A percentile compares a stretch with the other conserved stretches of the same genome.
phyloP scores from a whole-genome alignment of 2,888 invertebrate species.

The Sinopyrophorus schimmeli region DNA sequence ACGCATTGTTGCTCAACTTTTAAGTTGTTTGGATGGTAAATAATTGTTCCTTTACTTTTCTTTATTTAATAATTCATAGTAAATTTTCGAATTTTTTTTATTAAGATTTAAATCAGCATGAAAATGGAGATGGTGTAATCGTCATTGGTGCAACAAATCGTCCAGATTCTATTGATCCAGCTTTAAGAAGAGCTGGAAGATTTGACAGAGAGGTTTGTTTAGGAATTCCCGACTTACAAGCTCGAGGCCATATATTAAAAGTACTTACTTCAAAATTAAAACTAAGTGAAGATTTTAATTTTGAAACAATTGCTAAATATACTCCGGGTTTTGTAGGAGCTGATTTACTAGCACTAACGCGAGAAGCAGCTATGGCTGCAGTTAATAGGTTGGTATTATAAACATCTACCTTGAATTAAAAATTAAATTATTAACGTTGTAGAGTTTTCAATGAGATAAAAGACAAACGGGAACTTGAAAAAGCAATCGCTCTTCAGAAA shows the following conservation, averaged over 20 bases:
- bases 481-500: slow-evolving; percentile 36
- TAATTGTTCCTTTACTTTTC: slow-evolving; percentile 33
- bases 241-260: slow-evolving; percentile 77
- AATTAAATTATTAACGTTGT: slow-evolving; percentile 3
- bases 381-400: slow-evolving; percentile 65
- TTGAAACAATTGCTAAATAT: slow-evolving; percentile 73
- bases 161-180: slow-evolving; percentile 90
- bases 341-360: slow-evolving; percentile 82
- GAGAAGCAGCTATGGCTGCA: slow-evolving; percentile 87
- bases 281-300: slow-evolving; percentile 71
- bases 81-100: slow-evolving; percentile 3
- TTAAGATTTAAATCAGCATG: slow-evolving; percentile 57
- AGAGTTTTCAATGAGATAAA: slow-evolving; percentile 52
- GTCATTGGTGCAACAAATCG: slow-evolving; percentile 96
- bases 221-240: slow-evolving; percentile 87
- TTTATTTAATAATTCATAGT: slow-evolving; percentile 9
- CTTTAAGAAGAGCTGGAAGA: slow-evolving; percentile 86
- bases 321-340: slow-evolving; percentile 98
- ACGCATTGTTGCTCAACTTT: slow-evolving; percentile 89
- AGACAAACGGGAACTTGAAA: slow-evolving; percentile 40
- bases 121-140: slow-evolving; percentile 67
- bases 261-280: slow-evolving; percentile 72
- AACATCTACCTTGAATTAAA: not conserved
- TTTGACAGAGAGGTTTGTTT: slow-evolving; percentile 93
- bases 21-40: slow-evolving; percentile 88